Percentiles rank a stretch among this genome's conserved stretches.
Conservation (phyloP, 1,140 invertebrate species). For the Trypoxylus dichotomus region DNA sequence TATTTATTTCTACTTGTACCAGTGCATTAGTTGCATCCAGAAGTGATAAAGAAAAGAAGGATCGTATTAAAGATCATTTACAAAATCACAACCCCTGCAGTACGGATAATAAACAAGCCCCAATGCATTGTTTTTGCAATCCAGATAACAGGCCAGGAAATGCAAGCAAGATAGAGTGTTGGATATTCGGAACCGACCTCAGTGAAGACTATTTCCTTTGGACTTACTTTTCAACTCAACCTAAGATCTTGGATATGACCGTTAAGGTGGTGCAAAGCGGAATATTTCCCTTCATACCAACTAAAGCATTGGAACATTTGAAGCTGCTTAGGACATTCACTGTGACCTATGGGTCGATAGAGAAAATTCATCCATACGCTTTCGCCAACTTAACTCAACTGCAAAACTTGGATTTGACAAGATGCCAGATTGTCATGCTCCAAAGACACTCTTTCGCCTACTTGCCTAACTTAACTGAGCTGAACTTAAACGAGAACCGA, state of each 20-base stretch:
- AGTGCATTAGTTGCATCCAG: neutral
- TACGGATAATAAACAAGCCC: constrained; percentile 41
- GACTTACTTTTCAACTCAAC: constrained; percentile 70
- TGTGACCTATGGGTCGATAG: constrained; percentile 71
- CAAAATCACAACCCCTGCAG: constrained; percentile 33
- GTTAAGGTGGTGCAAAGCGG: constrained; percentile 69
- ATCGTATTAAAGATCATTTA: constrained; percentile 9
- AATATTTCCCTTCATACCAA: constrained; percentile 68
- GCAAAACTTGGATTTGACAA: constrained; percentile 65
- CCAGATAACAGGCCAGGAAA: constrained; percentile 37
- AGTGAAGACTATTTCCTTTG: constrained; percentile 59
- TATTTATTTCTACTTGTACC: too few species aligned
- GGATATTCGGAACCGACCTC: constrained; percentile 37
- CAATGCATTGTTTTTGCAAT: constrained; percentile 45
- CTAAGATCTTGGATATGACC: constrained; percentile 66
- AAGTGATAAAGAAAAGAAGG: constrained; percentile 15
- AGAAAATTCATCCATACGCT: constrained; percentile 65
- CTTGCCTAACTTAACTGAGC: constrained; percentile 57
- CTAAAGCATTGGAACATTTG: constrained; percentile 65
- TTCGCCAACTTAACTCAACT: constrained; percentile 72
- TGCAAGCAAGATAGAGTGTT: constrained; percentile 42
- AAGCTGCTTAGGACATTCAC: constrained; percentile 65
- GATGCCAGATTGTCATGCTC: constrained; percentile 68
- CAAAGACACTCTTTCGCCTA: constrained; percentile 66
- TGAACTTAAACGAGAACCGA: constrained; percentile 63